Conservation (phyloP, 1,140 invertebrate genomes). For the Lutraria rhynchaena region DNA sequence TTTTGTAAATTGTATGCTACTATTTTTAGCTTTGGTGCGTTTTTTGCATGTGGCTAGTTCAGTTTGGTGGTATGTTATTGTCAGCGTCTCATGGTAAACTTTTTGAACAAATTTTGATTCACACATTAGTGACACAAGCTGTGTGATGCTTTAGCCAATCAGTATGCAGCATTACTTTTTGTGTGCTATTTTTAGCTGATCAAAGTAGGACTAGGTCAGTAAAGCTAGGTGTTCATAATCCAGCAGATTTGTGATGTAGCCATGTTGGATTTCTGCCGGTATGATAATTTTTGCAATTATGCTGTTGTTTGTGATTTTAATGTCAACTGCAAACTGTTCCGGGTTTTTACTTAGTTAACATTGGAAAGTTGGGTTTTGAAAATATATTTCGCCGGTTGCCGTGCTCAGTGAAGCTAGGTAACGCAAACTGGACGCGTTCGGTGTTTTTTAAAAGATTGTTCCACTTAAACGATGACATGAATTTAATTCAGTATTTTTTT, state of each 20-base stretch:
- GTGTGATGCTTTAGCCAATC: constrained; percentile 15
- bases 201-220: constrained; percentile 37
- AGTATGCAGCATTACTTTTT: background rate
- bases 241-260: background rate
- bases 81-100: background rate
- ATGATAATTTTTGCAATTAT: background rate
- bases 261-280: background rate
- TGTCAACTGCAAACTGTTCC: background rate
- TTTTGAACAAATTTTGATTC: constrained; percentile 5
- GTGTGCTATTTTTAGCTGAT: constrained; percentile 6
- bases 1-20: too few relatives aligned
- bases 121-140: background rate
- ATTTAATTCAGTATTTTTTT: too few relatives aligned
- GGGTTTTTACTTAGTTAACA: background rate
- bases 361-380: background rate
- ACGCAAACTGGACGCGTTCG: too few relatives aligned
- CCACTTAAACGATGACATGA: too few relatives aligned
- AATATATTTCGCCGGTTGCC: background rate
- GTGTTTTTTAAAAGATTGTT: too few relatives aligned
- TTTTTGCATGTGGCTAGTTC: background rate
- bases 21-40: background rate
- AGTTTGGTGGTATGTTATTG: background rate
- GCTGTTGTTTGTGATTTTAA: background rate
- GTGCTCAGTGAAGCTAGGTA: background rate
- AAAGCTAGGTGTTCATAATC: constrained; percentile 24